These are phyloP conservation scores for Ariolimax columbianus DNA, from an alignment of 2,888 invertebrate species.

Conservation along the genomic window DNA sequence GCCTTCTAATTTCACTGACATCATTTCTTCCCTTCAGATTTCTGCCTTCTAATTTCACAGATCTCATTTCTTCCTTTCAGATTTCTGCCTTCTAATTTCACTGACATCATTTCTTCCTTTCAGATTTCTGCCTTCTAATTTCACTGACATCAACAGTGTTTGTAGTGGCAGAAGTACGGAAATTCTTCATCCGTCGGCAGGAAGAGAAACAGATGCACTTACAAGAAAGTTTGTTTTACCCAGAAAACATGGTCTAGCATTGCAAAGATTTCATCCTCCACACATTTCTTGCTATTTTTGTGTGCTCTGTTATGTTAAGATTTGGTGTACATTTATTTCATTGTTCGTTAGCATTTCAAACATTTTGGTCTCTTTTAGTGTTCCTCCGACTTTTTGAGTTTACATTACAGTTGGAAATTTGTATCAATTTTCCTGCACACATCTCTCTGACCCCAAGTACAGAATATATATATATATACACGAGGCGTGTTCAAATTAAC, in stretches of 20 bases:
- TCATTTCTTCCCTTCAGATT: no score
- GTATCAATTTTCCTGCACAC: no score
- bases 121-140: slow-evolving; percentile 94
- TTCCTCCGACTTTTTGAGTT: no score
- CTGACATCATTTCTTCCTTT: slow-evolving; percentile 64
- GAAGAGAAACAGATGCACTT: slow-evolving; percentile 54
- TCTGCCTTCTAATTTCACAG: no score
- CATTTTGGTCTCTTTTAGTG: no score
- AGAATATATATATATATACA: no score
- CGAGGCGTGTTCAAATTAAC: no score
- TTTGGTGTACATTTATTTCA: background rate
- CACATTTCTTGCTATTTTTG: background rate
- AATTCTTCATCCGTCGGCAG: slow-evolving; percentile 82
- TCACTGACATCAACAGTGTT: slow-evolving; percentile 97
- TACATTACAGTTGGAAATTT: no score
- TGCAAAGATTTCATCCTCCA: background rate
- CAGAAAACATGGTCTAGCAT: slow-evolving; percentile 59
- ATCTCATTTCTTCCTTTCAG: no score
- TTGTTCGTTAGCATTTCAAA: background rate
- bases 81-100: no score
- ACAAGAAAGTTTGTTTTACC: slow-evolving; percentile 56
- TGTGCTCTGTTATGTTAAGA: background rate
- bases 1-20: no score
- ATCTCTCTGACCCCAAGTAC: no score
- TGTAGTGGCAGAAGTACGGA: slow-evolving; percentile 94